Evolutionary conservation across 2,113 vertebrate species (phyloP).

Genomic region (Leucopternis melanops): DNA sequence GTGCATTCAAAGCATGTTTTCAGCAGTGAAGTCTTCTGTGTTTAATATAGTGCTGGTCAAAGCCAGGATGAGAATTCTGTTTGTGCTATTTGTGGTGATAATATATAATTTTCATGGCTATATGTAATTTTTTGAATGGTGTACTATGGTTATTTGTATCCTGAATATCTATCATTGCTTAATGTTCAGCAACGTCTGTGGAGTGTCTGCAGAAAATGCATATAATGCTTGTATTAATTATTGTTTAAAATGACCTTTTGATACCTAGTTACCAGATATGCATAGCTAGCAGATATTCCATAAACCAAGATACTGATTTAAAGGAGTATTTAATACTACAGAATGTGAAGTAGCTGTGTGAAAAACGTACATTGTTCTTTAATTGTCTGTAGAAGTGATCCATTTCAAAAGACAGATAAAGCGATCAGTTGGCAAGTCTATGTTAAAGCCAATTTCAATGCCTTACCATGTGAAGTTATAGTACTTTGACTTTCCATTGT

Average conservation of each 20-base stretch:
- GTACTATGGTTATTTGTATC: background rate
- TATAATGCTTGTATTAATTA: slow-evolving; percentile 12
- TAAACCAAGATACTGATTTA: slow-evolving; percentile 38
- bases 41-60: background rate
- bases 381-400: slow-evolving; percentile 21
- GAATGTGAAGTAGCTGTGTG: slow-evolving; percentile 4
- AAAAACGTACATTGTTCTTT: slow-evolving; percentile 24
- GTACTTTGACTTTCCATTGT: background rate
- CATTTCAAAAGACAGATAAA: background rate
- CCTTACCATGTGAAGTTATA: background rate
- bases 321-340: slow-evolving; percentile 24
- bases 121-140: slow-evolving; percentile 20
- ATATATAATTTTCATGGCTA: background rate
- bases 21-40: background rate
- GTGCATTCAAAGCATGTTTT: background rate
- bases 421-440: background rate
- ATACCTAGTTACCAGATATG: slow-evolving; percentile 7
- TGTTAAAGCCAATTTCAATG: background rate
- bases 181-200: background rate
- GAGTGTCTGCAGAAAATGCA: slow-evolving; percentile 37
- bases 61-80: background rate
- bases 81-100: background rate
- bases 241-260: slow-evolving; percentile 58
- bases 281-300: background rate
- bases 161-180: background rate